Percentiles rank a stretch among this genome's conserved stretches.
phyloP scores from a whole-genome alignment of 2,888 invertebrate species.

The Gerris lacustris region DNA sequence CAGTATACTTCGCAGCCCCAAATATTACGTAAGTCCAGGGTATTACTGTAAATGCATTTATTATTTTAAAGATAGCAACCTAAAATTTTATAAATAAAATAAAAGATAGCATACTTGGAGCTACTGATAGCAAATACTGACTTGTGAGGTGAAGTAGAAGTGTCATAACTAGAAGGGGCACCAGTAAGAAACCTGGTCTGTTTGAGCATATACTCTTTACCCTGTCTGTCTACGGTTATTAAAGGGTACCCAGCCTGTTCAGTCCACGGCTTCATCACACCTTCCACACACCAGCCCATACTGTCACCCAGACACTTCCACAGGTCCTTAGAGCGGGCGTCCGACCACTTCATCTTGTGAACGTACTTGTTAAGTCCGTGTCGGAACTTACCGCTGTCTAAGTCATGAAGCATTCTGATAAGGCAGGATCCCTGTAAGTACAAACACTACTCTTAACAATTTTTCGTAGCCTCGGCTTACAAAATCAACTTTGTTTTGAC shows the following conservation, averaged over 20 bases:
- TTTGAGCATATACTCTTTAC: neutral
- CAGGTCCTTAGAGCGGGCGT: neutral
- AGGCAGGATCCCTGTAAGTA: slow-evolving; percentile 63
- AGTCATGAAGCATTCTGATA: slow-evolving; percentile 75
- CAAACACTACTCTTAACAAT: neutral
- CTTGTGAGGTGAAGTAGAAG: neutral
- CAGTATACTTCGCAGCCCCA: too few relatives aligned
- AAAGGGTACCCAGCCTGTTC: neutral
- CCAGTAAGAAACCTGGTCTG: neutral
- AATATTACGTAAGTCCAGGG: too few relatives aligned
- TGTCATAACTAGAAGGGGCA: neutral
- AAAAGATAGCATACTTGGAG: too few relatives aligned
- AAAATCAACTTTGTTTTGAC: too few relatives aligned
- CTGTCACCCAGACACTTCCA: neutral
- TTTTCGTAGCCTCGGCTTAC: too few relatives aligned
- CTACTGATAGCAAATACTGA: too few relatives aligned
- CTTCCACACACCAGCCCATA: neutral
- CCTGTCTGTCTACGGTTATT: neutral
- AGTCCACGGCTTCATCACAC: neutral
- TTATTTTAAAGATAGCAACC: too few relatives aligned
- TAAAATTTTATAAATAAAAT: too few relatives aligned
- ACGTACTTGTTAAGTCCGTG: slow-evolving; percentile 46
- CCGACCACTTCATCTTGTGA: neutral
- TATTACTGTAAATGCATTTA: too few relatives aligned
- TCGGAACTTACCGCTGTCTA: slow-evolving; percentile 58